Evolutionary conservation across 2,888 invertebrate species (phyloP).

Genomic region (Cartodere bifasciata): DNA sequence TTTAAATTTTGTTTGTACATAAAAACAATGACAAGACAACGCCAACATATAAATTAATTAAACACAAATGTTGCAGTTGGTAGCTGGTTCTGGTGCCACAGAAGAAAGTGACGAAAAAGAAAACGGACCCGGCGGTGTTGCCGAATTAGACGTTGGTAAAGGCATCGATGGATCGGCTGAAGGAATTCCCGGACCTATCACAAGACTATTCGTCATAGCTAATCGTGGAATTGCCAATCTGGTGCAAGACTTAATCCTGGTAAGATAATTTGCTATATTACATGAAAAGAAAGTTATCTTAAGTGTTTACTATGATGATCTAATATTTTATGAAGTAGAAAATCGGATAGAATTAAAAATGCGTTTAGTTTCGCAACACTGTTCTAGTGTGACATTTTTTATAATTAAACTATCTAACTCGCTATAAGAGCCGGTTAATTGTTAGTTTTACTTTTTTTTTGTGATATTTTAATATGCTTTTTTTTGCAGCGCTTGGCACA

Average conservation of each 20-base stretch:
- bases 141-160: slow-evolving; percentile 38
- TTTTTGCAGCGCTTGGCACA: slow-evolving; percentile 61
- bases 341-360: too few species aligned
- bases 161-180: slow-evolving; percentile 57
- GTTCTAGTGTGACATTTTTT: too few species aligned
- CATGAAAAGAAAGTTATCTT: neutral
- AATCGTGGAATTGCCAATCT: slow-evolving; percentile 79
- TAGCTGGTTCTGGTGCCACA: slow-evolving; percentile 61
- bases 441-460: too few species aligned
- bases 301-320: too few species aligned
- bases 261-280: slow-evolving; percentile 33
- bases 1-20: too few species aligned
- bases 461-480: slow-evolving; percentile 16
- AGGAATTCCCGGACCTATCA: slow-evolving; percentile 79
- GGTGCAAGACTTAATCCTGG: slow-evolving; percentile 77
- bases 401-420: too few species aligned
- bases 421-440: slow-evolving; percentile 1
- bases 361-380: too few species aligned
- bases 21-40: too few species aligned
- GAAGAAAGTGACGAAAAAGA: slow-evolving; percentile 48
- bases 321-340: too few species aligned
- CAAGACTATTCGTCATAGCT: slow-evolving; percentile 74
- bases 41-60: too few species aligned
- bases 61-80: slow-evolving; percentile 57
- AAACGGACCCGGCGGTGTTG: slow-evolving; percentile 40